These are phyloP conservation scores for Magallana angulata DNA, from an alignment of 1,140 invertebrate species.

Conservation along the genomic window DNA sequence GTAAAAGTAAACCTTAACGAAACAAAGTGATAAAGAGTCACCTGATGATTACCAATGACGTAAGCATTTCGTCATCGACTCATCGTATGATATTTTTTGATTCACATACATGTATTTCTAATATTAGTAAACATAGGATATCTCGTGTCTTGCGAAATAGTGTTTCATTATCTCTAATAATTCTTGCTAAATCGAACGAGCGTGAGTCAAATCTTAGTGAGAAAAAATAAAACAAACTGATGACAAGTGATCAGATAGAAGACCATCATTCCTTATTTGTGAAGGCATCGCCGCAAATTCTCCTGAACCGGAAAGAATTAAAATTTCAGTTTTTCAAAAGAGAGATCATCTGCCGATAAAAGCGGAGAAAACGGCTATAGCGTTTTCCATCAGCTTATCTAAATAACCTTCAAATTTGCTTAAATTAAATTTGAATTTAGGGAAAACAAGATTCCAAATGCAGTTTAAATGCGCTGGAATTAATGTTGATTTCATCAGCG, in stretches of 20 bases:
- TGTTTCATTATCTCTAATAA: no score
- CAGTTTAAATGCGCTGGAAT: conserved; percentile 23
- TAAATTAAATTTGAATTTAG: conserved; percentile 32
- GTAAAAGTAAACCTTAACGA: no score
- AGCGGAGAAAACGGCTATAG: background rate
- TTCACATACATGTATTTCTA: background rate
- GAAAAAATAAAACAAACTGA: background rate
- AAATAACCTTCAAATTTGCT: background rate
- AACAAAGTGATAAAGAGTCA: no score
- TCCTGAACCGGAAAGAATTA: background rate
- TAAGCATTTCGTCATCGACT: background rate
- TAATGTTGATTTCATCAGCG: conserved; percentile 7
- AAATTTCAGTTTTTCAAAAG: background rate
- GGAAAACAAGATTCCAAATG: conserved; percentile 32
- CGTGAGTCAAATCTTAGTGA: no score
- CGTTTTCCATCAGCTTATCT: conserved; percentile 15
- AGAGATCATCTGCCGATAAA: conserved; percentile 1
- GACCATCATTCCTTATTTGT: background rate
- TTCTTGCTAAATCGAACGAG: no score
- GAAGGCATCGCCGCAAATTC: background rate
- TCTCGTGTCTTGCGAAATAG: background rate
- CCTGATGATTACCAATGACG: background rate
- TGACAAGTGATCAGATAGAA: conserved; percentile 4
- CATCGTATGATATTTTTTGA: background rate
- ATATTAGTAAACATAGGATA: background rate